Base-by-base conservation (phyloP, 2,797 vertebrate genomes). In the Graptemys geographica region DNA sequence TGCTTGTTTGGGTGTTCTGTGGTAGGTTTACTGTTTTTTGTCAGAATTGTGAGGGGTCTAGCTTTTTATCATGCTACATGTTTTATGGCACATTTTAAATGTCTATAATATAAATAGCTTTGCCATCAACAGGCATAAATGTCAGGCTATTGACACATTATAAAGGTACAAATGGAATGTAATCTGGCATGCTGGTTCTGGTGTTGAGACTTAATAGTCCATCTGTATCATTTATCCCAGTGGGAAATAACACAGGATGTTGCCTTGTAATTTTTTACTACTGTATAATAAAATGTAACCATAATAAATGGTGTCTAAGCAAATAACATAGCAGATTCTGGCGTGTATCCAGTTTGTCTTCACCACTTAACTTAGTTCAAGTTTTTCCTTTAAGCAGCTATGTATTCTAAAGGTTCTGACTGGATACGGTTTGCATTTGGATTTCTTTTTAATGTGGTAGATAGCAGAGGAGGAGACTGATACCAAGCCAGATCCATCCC, bases 241-340 rank as follows among this genome's bases (percentile, higher is more conserved):
- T 93, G 94, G 96, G 95, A 97, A 98, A 97, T 96, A 97, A 88
- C 95, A 95, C 95, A 97, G 95, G 96, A 97, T 97, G 96, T 96
- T 89, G 87, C 94, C 97, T 97, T 98, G 94, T 98, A 97, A 97
- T 97, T 97, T 98, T 98, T 97, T 97, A 98, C 95, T 98, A 91
- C 92, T 96, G 37, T 94, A 82, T 98, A 97, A 97, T 98, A 98
- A 98, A 98, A 98, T 97, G 96, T 88, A 97, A 89, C 91, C 88
- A 88, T 96, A 98, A 97, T 98, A 98, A 98, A 98, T 95, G 96
- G 62, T 92, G 97, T 96, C 95, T 97, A 96, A 96, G 93, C 92
- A 97, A 98, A 98, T 97, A 97, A 96, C 10, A 28, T 96, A 97
- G 81, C 56, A n/a, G 88, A 91, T 94, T 93, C 94, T 98, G 97